These are phyloP conservation scores for Silvanus unidentatus DNA, from an alignment of 2,888 invertebrate genomes.

Conservation along the genomic window DNA sequence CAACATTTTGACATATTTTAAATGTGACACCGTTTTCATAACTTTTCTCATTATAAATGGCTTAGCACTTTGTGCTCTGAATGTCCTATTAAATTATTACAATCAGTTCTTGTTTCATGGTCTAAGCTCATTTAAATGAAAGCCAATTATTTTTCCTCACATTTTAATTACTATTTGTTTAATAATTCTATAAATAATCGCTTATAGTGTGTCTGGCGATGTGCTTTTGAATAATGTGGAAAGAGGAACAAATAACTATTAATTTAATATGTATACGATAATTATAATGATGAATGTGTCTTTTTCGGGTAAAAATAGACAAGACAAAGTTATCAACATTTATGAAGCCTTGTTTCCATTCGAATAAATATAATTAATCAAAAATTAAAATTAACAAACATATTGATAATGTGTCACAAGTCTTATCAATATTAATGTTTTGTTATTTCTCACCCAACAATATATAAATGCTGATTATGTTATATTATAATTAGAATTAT, in stretches of 20 bases:
- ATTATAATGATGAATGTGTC: no score
- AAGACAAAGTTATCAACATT: slow-evolving; percentile 19
- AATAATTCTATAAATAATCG: no score
- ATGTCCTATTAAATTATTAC: no score
- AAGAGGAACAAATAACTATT: no score
- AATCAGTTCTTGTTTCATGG: no score
- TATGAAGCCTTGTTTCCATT: slow-evolving; percentile 1
- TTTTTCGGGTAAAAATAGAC: slow-evolving; percentile 9
- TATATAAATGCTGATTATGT: slow-evolving; percentile 28
- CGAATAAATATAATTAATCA: slow-evolving; percentile 23
- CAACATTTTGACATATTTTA: slow-evolving; percentile 12
- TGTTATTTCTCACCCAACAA: slow-evolving; percentile 29
- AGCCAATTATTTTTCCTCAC: no score
- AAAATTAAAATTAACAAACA: slow-evolving; percentile 30
- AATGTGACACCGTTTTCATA: slow-evolving; percentile 19
- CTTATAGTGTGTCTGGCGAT: no score
- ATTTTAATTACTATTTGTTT: no score
- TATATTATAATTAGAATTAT: slow-evolving; percentile 23
- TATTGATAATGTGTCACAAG: slow-evolving; percentile 24
- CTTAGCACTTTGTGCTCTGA: no score
- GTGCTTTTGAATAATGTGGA: no score
- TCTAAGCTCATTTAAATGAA: no score
- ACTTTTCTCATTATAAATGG: slow-evolving; percentile 10
- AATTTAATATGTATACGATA: no score
- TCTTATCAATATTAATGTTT: slow-evolving; percentile 28